Evolutionary conservation across 2,797 vertebrate species (phyloP).

Genomic region (Lithobates pipiens): DNA sequence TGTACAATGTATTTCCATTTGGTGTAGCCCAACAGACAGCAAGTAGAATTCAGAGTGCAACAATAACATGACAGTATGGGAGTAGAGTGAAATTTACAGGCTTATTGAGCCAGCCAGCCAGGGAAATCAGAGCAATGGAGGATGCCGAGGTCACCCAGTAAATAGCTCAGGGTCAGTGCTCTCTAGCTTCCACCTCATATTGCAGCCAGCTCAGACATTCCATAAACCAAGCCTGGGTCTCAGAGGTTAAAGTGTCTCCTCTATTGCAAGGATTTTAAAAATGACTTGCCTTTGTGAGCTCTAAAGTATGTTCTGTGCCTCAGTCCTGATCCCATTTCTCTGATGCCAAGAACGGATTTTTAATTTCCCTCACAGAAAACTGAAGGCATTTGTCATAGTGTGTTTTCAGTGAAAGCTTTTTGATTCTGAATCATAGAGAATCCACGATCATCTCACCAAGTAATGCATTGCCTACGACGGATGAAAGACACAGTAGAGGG

Average conservation of each 20-base stretch:
- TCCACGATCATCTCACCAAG: neutral
- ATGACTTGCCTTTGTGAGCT: conserved; percentile 35
- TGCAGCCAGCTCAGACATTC: conserved; percentile 40
- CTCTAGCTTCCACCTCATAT: conserved; percentile 46
- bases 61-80: conserved; percentile 39
- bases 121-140: conserved; percentile 27
- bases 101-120: conserved; percentile 32
- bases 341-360: conserved; percentile 11
- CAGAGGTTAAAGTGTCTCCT: conserved; percentile 37
- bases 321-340: conserved; percentile 23
- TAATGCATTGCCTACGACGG: neutral
- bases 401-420: neutral
- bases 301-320: conserved; percentile 8
- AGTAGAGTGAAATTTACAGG: conserved; percentile 45
- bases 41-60: conserved; percentile 35
- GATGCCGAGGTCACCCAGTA: conserved; percentile 23
- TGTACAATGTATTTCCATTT: conserved; percentile 35
- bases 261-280: conserved; percentile 47
- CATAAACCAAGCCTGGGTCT: conserved; percentile 38
- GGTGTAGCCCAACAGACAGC: conserved; percentile 17
- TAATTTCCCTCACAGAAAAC: conserved; percentile 28
- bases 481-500: neutral
- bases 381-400: conserved; percentile 38
- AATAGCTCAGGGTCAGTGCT: conserved; percentile 45
- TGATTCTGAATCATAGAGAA: neutral